Conservation (phyloP, 2,113 vertebrate species). For the Scophthalmus maximus region DNA sequence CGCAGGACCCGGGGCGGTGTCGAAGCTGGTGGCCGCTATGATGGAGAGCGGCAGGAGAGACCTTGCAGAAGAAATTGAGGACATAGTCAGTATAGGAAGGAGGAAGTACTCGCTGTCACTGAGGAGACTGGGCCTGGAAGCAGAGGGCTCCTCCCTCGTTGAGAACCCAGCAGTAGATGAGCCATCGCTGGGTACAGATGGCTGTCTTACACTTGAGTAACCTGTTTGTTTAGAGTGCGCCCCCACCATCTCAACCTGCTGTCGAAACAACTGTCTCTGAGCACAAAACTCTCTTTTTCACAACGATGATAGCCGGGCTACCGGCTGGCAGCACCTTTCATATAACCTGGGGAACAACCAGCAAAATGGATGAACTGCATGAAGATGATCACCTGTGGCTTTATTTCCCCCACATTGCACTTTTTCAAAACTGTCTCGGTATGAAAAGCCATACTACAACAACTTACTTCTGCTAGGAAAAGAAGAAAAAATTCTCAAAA, state of each 20-base stretch:
- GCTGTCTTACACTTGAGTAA: constrained; percentile 60
- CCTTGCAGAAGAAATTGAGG: constrained; percentile 89
- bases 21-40: constrained; percentile 85
- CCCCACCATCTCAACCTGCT: constrained; percentile 38
- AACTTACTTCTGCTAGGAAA: background rate
- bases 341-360: constrained; percentile 2
- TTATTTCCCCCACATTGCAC: background rate
- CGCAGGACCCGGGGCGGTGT: constrained; percentile 82
- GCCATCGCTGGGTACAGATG: constrained; percentile 60
- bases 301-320: background rate
- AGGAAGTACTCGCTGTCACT: constrained; percentile 90
- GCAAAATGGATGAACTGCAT: constrained; percentile 1
- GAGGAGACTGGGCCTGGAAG: constrained; percentile 87
- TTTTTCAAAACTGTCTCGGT: background rate
- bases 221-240: constrained; percentile 43
- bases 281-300: constrained; percentile 9
- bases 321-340: constrained; percentile 13
- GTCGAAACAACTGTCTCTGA: constrained; percentile 43
- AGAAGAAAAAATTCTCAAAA: background rate
- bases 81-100: constrained; percentile 88
- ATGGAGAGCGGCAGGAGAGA: constrained; percentile 88
- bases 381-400: background rate
- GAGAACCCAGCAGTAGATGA: constrained; percentile 58
- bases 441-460: background rate
- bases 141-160: constrained; percentile 38